Evolutionary conservation across 2,888 invertebrate genomes (phyloP), one percentile per base, ranked within the genome.

Genomic region (Tachina fera): DNA sequence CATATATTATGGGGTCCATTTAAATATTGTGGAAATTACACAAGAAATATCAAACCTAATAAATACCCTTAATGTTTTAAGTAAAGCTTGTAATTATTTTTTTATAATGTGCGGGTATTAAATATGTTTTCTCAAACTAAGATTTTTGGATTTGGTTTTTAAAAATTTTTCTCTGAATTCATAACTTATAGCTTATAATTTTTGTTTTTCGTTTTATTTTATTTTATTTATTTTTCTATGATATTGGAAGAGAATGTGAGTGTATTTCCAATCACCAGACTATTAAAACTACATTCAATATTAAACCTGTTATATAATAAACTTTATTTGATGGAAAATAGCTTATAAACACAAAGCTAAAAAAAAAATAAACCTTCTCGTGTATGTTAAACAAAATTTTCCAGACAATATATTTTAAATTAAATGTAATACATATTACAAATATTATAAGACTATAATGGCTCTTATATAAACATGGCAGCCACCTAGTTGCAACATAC

Each of bases 341-440:
- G 79, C 49, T 72, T 65, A 53, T 56, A 49, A 22, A 39, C 9
- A 19, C 1, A 22, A n/a, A 39, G 47, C 60, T 60, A 60, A 67
- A 58, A 60, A 6, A 70, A 78, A 70, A 68, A 16, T 53, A 8
- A 47, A 79, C 39, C 53, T 31, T 79, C 19, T 45, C 31, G 31
- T 31, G 53, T 53, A 65, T 72, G 72, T 65, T 45, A 72, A 79
- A 63, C 39, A 1, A 72, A 65, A 79, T 72, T 72, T 79, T 79
- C 72, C 79, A 79, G 79, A 79, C 79, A 79, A 79, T 79, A 65
- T 72, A n/a, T 71, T 63, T 63, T 58, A 39, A 16, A 53, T 31
- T 63, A 61, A 61, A 65, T 63, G 56, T 47, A 49, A 71, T 56
- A 22, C 22, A 22, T 22, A 79, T 71, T 63, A 51, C n/a, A 75